Base-by-base conservation (phyloP, 1,140 invertebrate genomes). In the Rhizoglyphus robini region DNA sequence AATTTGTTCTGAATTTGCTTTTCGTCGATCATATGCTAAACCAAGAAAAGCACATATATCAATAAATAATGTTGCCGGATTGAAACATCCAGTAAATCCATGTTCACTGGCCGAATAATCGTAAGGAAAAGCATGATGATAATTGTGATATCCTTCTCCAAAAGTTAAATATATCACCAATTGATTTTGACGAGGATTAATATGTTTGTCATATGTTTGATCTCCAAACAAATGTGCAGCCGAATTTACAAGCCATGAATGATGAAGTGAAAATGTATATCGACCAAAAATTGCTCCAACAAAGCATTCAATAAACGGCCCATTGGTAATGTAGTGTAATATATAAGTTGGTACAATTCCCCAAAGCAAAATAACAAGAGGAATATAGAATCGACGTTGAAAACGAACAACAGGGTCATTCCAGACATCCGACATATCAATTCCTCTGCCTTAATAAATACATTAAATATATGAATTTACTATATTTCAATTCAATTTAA, bases 391-490 rank as follows among this genome's bases (percentile, higher is more conserved):
- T 18, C 59, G 27, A 18, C 59, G 46, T 30, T n/a, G n/a, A n/a
- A n/a, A n/a, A n/a, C n/a, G n/a, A n/a, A n/a, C n/a, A n/a, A n/a
- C n/a, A n/a, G n/a, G 85, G 76, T 97, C 92, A 27, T 79, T 79
- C 65, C 83, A 81, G 23, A 97, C 78, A 76, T 97, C 94, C 36
- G 82, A 85, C 30, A 96, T 69, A 74, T 95, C 90, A 20, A 96
- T 81, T 63, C 81, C 79, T 71, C 87, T 85, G 15, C 69, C 71
- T 49, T 72, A 74, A 13, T 77, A 76, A 73, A 58, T n/a, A n/a
- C n/a, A n/a, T n/a, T n/a, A n/a, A n/a, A n/a, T n/a, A n/a, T n/a
- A n/a, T n/a, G n/a, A n/a, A n/a, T n/a, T n/a, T n/a, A n/a, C n/a
- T n/a, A n/a, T n/a, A n/a, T n/a, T n/a, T n/a, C n/a, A n/a, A n/a